Percentiles rank a stretch among this genome's conserved stretches.
phyloP scores from a whole-genome alignment of 2,888 invertebrate species.

The Oligia fasciuncula region DNA sequence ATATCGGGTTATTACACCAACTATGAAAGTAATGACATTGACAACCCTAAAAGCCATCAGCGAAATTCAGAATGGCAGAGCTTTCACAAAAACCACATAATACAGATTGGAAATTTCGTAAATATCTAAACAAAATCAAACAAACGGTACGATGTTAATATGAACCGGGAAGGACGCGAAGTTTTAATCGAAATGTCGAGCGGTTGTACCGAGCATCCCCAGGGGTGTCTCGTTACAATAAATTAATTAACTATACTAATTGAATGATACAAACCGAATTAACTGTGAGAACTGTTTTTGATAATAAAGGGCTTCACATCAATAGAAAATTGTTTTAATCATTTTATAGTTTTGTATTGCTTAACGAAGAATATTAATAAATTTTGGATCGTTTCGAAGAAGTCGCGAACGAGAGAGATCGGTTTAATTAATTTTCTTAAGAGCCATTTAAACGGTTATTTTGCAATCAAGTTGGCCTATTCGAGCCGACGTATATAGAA shows the following conservation, averaged over 20 bases:
- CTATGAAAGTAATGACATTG: constrained; percentile 13
- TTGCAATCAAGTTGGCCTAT: constrained; percentile 30
- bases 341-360: constrained; percentile 37
- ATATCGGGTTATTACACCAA: not conserved
- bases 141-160: constrained; percentile 61
- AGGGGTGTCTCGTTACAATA: constrained; percentile 73
- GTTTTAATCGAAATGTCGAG: constrained; percentile 79
- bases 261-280: constrained; percentile 78
- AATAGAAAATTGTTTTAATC: constrained; percentile 28
- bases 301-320: constrained; percentile 59
- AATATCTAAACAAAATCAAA: constrained; percentile 63
- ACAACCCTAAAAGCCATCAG: constrained; percentile 37
- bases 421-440: constrained; percentile 51
- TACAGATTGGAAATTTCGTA: constrained; percentile 60
- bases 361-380: constrained; percentile 15
- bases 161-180: constrained; percentile 67
- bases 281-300: constrained; percentile 66
- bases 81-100: constrained; percentile 46
- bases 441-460: constrained; percentile 42
- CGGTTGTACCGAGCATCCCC: constrained; percentile 65
- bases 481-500: too few relatives aligned
- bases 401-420: constrained; percentile 11
- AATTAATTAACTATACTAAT: constrained; percentile 81
- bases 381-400: constrained; percentile 10
- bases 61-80: constrained; percentile 35